These are phyloP conservation scores for Neopelma chrysocephalum DNA, from an alignment of 2,797 vertebrate species.

Conservation along the genomic window DNA sequence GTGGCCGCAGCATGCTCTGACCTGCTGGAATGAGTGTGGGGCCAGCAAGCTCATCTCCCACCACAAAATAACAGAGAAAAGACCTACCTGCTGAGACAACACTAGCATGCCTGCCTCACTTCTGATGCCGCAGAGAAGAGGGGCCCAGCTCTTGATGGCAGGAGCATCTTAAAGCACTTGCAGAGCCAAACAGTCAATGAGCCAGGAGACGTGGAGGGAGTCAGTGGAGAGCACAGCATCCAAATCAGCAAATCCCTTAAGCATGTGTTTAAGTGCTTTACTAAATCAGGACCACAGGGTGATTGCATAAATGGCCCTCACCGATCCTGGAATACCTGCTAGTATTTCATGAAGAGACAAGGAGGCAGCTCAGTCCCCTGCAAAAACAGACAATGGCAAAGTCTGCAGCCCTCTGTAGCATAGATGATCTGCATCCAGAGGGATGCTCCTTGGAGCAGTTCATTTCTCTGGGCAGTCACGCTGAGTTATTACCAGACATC, in stretches of 20 bases:
- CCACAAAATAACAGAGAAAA: background rate
- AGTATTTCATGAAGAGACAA: background rate
- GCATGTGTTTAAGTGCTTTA: background rate
- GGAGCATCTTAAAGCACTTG: background rate
- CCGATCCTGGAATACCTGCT: background rate
- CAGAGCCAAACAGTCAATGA: background rate
- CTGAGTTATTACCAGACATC: background rate
- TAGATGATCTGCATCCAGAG: background rate
- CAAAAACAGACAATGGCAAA: background rate
- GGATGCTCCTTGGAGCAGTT: background rate
- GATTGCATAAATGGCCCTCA: background rate
- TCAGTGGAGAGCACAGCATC: accelerated
- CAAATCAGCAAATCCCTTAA: conserved; percentile 13
- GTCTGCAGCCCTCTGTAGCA: background rate
- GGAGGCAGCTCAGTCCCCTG: background rate
- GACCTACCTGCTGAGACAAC: background rate
- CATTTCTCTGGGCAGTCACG: background rate
- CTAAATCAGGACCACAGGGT: background rate
- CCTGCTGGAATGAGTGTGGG: accelerated
- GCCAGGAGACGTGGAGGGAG: background rate
- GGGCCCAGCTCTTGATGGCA: accelerated
- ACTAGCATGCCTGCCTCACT: background rate
- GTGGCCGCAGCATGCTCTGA: background rate
- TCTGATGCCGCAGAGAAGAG: background rate
- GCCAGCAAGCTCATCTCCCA: background rate